Percentiles rank a stretch among this genome's conserved stretches.
Conservation (phyloP, 2,888 invertebrate species). For the Congeria kusceri region DNA sequence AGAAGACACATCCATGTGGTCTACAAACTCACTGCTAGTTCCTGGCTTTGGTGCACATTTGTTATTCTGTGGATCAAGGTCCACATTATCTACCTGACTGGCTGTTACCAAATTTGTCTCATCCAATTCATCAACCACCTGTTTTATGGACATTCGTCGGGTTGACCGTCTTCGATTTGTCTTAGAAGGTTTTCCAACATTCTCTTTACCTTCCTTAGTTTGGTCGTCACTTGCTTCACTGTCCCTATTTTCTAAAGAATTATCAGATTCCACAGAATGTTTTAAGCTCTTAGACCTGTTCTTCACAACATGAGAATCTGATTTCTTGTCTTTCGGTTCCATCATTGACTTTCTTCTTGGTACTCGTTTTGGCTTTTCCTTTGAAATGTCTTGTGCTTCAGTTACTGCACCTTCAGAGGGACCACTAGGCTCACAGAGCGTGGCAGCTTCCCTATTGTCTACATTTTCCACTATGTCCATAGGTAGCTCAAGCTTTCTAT, state of each 20-base stretch:
- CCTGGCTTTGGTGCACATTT: constrained; percentile 14
- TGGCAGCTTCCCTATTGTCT: no score
- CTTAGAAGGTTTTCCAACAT: not conserved
- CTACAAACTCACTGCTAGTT: no score
- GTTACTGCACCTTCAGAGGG: no score
- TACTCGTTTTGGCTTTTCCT: not conserved
- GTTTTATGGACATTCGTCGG: constrained; percentile 30
- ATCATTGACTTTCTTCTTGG: constrained; percentile 18
- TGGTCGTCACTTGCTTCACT: not conserved
- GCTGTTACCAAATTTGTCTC: constrained; percentile 7
- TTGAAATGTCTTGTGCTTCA: not conserved
- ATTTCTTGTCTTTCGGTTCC: no score
- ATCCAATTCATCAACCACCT: constrained; percentile 26
- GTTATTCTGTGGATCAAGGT: constrained; percentile 16
- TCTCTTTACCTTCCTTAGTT: not conserved
- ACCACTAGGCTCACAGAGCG: no score
- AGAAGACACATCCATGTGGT: not conserved
- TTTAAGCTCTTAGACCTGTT: constrained; percentile 2
- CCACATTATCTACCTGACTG: constrained; percentile 9
- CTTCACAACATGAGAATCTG: no score
- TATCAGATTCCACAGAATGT: not conserved
- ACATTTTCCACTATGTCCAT: no score
- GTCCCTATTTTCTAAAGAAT: not conserved
- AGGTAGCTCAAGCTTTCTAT: no score
- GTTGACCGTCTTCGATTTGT: constrained; percentile 21